These are phyloP conservation scores for Anoplius nigerrimus DNA, from an alignment of 2,888 invertebrate genomes.

Conservation along the genomic window DNA sequence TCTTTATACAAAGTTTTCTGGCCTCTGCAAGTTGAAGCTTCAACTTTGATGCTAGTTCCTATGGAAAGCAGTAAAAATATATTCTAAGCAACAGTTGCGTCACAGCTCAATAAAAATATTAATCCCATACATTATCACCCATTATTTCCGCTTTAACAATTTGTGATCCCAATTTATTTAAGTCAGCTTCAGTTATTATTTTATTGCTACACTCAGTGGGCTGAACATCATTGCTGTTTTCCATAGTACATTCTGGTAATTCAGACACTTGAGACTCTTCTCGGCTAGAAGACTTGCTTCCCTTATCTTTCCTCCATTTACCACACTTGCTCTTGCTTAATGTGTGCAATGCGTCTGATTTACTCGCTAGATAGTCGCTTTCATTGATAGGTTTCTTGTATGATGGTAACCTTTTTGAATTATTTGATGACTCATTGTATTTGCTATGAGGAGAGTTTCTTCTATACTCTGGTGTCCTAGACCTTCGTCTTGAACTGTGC, in stretches of 20 bases:
- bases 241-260: neutral
- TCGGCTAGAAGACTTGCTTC: no score
- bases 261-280: neutral
- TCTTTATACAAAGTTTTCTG: constrained; percentile 75
- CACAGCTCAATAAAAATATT: neutral
- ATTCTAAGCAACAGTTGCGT: neutral
- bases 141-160: constrained; percentile 95
- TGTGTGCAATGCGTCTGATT: no score
- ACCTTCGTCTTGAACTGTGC: constrained; percentile 16
- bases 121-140: constrained; percentile 81
- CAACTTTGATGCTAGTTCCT: constrained; percentile 82
- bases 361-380: constrained; percentile 21
- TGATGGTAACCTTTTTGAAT: constrained; percentile 14
- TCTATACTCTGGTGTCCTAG: constrained; percentile 19
- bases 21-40: constrained; percentile 86
- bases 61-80: constrained; percentile 22
- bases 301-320: constrained; percentile 60
- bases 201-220: constrained; percentile 4
- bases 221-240: constrained; percentile 26
- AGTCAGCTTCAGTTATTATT: constrained; percentile 80
- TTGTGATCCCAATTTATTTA: constrained; percentile 93
- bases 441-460: neutral
- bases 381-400: constrained; percentile 63
- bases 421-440: constrained; percentile 7
- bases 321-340: constrained; percentile 17